phyloP scores from a whole-genome alignment of 2,888 invertebrate species.

The Tricholauxania praeusta region DNA sequence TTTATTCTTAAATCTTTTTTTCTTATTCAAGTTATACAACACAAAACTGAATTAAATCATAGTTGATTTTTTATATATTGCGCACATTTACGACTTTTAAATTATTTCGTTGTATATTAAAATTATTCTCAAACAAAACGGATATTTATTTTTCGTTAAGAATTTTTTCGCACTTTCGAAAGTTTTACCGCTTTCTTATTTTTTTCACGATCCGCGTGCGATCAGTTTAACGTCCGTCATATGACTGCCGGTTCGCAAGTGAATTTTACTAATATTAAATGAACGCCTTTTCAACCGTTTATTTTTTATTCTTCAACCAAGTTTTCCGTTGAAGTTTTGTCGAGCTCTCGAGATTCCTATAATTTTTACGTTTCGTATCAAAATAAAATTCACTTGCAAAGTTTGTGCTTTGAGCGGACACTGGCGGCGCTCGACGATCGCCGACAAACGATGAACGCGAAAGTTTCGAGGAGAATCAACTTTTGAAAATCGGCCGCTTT shows the following conservation, averaged over 20 bases:
- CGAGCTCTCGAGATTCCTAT: conserved; percentile 28
- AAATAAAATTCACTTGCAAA: conserved; percentile 16
- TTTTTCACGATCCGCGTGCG: conserved; percentile 44
- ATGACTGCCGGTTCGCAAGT: conserved; percentile 55
- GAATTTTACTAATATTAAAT: conserved; percentile 55
- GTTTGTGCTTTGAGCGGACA: conserved; percentile 1
- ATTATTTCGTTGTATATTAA: too few species aligned
- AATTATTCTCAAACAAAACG: too few species aligned
- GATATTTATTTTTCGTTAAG: conserved; percentile 6
- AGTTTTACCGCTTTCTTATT: conserved; percentile 4
- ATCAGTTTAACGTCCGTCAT: conserved; percentile 57
- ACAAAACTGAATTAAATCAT: background rate
- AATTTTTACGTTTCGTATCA: conserved; percentile 21
- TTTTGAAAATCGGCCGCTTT: conserved; percentile 22
- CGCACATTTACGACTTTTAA: background rate
- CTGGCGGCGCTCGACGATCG: conserved; percentile 8
- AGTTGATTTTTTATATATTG: background rate
- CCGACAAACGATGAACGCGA: conserved; percentile 13
- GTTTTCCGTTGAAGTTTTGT: conserved; percentile 35
- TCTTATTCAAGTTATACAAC: background rate
- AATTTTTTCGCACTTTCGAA: conserved; percentile 2
- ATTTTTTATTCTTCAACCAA: background rate
- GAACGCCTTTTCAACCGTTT: conserved; percentile 49
- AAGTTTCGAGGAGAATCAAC: conserved; percentile 27
- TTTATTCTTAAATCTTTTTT: too few species aligned